These are phyloP conservation scores for Agriopis aurantiaria DNA, from an alignment of 2,888 invertebrate species.

Conservation along the genomic window DNA sequence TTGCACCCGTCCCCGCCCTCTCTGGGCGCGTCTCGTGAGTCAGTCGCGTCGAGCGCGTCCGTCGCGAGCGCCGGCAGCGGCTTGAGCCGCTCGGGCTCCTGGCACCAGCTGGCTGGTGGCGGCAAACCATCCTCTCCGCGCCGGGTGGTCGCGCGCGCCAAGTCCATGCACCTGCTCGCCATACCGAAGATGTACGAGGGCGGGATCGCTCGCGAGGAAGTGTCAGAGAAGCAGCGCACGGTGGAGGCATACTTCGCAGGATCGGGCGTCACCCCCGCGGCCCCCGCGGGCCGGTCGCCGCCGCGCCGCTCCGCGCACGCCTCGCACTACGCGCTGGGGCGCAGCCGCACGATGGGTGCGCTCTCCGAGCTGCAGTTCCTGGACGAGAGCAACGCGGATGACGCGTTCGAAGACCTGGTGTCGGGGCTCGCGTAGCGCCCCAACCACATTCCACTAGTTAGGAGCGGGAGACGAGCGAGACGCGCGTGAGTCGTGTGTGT, in stretches of 20 bases:
- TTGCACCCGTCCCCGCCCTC: constrained; percentile 57
- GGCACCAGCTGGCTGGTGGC: constrained; percentile 89
- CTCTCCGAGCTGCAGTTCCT: constrained; percentile 88
- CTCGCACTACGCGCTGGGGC: constrained; percentile 86
- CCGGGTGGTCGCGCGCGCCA: constrained; percentile 85
- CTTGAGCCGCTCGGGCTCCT: constrained; percentile 90
- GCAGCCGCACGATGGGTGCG: constrained; percentile 92
- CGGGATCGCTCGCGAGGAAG: constrained; percentile 89
- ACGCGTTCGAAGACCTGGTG: constrained; percentile 95
- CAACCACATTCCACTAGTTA: constrained; percentile 81
- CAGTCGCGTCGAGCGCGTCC: constrained; percentile 69
- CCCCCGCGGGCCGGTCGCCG: constrained; percentile 53
- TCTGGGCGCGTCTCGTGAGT: constrained; percentile 71
- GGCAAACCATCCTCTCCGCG: constrained; percentile 76
- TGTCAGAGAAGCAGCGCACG: constrained; percentile 89
- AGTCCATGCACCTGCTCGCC: constrained; percentile 91
- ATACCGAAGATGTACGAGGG: constrained; percentile 94
- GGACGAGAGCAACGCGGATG: constrained; percentile 94
- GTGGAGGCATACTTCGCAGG: constrained; percentile 91
- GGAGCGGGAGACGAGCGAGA: constrained; percentile 77
- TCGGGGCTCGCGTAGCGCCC: constrained; percentile 83
- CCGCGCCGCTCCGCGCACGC: constrained; percentile 64
- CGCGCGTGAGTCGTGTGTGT: constrained; percentile 86
- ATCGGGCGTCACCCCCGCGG: constrained; percentile 47
- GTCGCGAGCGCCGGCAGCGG: constrained; percentile 63